phyloP scores from a whole-genome alignment of 2,797 vertebrate genomes.

The Pyrocephalus nanus region DNA sequence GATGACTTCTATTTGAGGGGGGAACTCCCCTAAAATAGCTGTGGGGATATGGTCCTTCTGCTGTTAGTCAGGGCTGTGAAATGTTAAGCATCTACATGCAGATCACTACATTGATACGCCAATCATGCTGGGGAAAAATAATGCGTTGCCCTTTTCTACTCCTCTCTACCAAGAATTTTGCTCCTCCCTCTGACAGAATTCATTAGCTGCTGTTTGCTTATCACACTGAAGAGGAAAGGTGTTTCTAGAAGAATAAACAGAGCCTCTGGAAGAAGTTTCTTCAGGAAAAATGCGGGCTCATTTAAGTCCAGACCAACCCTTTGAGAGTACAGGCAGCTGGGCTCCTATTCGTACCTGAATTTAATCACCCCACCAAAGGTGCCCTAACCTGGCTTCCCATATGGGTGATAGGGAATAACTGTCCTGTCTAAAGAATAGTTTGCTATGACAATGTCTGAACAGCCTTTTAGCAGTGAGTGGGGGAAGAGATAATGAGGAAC shows the following conservation, averaged over 20 bases:
- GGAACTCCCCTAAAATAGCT: not conserved
- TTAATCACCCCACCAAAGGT: not conserved
- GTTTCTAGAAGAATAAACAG: not conserved
- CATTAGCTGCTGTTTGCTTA: constrained; percentile 1
- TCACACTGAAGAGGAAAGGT: not conserved
- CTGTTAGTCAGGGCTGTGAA: not conserved
- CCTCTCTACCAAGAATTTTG: not conserved
- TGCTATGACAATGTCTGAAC: not conserved
- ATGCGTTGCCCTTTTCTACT: not conserved
- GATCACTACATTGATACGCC: not conserved
- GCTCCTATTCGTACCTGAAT: not conserved
- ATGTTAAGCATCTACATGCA: not conserved
- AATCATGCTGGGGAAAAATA: not conserved
- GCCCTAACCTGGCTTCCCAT: not conserved
- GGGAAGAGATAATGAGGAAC: not conserved
- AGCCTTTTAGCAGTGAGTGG: not conserved
- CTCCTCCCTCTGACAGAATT: not conserved
- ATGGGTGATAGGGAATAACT: not conserved
- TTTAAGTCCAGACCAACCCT: not conserved
- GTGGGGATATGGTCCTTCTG: not conserved
- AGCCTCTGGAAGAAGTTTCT: not conserved
- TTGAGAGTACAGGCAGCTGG: not conserved
- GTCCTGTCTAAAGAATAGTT: not conserved
- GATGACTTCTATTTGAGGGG: not conserved
- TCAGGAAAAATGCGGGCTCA: not conserved